Base-by-base conservation (phyloP, 2,797 vertebrate species). In the Channa striata region DNA sequence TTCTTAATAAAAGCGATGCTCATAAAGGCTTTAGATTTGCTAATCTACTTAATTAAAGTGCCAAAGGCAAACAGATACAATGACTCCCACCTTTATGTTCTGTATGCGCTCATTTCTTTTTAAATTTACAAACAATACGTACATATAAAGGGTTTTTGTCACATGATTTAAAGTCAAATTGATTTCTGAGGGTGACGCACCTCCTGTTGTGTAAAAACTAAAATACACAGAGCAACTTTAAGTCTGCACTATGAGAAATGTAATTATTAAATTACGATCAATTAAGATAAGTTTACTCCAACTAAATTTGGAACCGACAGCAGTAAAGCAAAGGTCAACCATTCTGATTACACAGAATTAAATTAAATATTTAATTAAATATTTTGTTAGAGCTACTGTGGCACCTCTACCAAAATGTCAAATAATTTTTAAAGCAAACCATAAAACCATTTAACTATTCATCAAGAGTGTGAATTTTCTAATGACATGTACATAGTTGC, bases 1-100 rank as follows among this genome's bases (percentile, higher is more conserved):
- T 47, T 73, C 40, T 64, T 25, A 47, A 21, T 33, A 65, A 53
- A 23, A 42, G 47, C 8, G 43, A 12, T 9, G n/a, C 37, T 78
- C 54, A 40, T 39, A 12, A 39, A 64, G 40, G 9, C 46, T 20
- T 17, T 50, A 56, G 17, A 19, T 51, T 4, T 56, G 14, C 36
- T 59, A 3, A 63, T 61, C 9, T 19, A n/a, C 25, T 54, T 17
- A 49, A 37, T 74, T 34, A 54, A 59, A 17, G 0, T 14, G 11
- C 4, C 39, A 70, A 52, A 51, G 13, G 42, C 17, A 72, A 70
- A 63, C 13, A 2, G 13, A 33, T 36, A 54, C 8, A 14, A 14
- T 63, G n/a, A 34, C 47, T 52, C 8, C 36, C 13, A 39, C 9
- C 7, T 42, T 52, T 10, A 25, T 21, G 11, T 30, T 30, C 6